Percentiles rank a stretch among this genome's conserved stretches.
phyloP scores from a whole-genome alignment of 2,797 vertebrate species.

The Numenius phaeopus region DNA sequence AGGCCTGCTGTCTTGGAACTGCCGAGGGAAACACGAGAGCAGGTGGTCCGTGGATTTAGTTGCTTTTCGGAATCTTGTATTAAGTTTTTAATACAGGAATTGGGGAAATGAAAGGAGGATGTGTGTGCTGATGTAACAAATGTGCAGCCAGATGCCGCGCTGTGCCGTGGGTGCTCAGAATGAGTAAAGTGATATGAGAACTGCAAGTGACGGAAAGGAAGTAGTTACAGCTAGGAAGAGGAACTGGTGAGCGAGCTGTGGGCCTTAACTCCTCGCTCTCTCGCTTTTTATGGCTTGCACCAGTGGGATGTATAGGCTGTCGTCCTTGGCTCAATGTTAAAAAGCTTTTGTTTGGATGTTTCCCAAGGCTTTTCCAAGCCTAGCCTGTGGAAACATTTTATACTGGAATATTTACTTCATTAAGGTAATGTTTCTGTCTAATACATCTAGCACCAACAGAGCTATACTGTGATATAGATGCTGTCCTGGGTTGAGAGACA shows the following conservation, averaged over 20 bases:
- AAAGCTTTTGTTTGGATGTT: background rate
- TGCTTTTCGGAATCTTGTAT: background rate
- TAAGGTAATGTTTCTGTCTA: background rate
- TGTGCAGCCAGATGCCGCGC: background rate
- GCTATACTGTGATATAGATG: background rate
- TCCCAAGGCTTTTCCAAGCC: background rate
- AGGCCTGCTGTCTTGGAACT: background rate
- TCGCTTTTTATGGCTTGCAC: background rate
- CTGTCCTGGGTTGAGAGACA: too few species aligned
- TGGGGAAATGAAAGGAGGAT: slow-evolving; percentile 67
- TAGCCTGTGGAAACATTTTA: background rate
- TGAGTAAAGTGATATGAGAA: slow-evolving; percentile 31
- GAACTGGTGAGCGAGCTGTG: slow-evolving; percentile 19
- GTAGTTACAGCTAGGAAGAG: slow-evolving; percentile 32
- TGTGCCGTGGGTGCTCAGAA: background rate
- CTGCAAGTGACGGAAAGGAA: slow-evolving; percentile 24
- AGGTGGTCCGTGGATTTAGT: background rate
- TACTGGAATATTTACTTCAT: background rate
- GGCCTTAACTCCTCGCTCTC: background rate
- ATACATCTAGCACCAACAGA: background rate
- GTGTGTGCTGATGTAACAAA: slow-evolving; percentile 34
- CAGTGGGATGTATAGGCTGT: background rate
- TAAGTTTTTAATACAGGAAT: background rate
- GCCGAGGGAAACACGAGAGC: background rate
- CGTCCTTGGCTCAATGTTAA: background rate